These are phyloP conservation scores for Cheilosia variabilis DNA, from an alignment of 2,888 invertebrate genomes.

Conservation along the genomic window DNA sequence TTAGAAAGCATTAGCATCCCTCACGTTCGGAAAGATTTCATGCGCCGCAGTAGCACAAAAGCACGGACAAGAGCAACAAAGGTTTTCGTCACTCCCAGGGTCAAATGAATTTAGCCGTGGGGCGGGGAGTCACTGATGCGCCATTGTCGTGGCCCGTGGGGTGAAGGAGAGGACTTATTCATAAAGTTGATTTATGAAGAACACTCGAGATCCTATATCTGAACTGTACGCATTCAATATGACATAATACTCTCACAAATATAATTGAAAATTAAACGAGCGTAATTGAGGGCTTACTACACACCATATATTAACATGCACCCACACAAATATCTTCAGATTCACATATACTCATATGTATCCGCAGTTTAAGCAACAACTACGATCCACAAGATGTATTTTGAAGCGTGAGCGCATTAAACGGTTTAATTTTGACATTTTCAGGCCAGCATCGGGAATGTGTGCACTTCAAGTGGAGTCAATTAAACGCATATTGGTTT, in stretches of 20 bases:
- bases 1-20: constrained; percentile 26
- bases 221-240: constrained; percentile 27
- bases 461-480: too few relatives aligned
- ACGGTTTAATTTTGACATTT: background rate
- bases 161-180: constrained; percentile 16
- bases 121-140: constrained; percentile 12
- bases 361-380: background rate
- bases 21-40: background rate
- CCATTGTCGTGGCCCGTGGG: background rate
- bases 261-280: constrained; percentile 33
- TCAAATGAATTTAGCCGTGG: constrained; percentile 41
- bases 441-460: background rate
- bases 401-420: constrained; percentile 1
- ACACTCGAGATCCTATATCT: constrained; percentile 17
- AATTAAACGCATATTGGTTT: too few relatives aligned
- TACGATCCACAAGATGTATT: constrained; percentile 14
- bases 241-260: constrained; percentile 41
- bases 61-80: constrained; percentile 1
- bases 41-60: constrained; percentile 13
- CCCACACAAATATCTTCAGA: background rate
- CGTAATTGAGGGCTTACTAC: constrained; percentile 13
- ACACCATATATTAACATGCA: background rate
- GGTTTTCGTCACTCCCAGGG: constrained; percentile 43
- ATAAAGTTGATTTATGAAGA: constrained; percentile 44
- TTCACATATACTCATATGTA: background rate